Conservation (phyloP, 2,113 vertebrate genomes). For the Struthidea cinerea region DNA sequence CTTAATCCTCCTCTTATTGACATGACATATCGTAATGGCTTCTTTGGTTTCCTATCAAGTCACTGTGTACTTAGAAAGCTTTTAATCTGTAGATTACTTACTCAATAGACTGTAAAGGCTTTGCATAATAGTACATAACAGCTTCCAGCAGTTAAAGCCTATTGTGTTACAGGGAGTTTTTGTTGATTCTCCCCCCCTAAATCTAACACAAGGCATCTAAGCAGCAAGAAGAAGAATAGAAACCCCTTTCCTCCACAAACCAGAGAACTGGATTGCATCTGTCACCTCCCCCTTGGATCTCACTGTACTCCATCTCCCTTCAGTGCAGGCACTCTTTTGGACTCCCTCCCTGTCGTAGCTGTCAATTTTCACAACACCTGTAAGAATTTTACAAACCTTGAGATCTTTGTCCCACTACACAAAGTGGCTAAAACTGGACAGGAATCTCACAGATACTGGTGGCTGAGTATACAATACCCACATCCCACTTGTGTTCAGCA, state of each 20-base stretch:
- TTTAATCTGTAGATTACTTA: conserved; percentile 63
- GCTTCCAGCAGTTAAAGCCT: background rate
- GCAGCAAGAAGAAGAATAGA: background rate
- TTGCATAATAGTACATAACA: background rate
- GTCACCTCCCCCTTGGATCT: background rate
- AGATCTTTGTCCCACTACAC: background rate
- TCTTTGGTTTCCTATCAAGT: conserved; percentile 42
- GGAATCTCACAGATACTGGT: background rate
- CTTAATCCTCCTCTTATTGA: conserved; percentile 45
- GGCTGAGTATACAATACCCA: background rate
- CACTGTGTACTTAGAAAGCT: conserved; percentile 37
- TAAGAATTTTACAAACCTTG: background rate
- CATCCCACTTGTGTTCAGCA: background rate
- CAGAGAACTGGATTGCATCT: background rate
- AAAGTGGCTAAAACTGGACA: background rate
- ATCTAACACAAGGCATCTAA: background rate
- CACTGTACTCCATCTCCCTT: background rate
- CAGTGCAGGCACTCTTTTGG: background rate
- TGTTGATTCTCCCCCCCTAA: background rate
- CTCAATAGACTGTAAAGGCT: conserved; percentile 40
- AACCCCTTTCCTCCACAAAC: background rate
- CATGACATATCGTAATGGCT: background rate
- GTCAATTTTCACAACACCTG: background rate
- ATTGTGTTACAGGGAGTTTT: background rate
- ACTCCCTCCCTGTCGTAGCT: background rate